phyloP scores from a whole-genome alignment of 2,888 invertebrate species.

The Orthosia incerta region DNA sequence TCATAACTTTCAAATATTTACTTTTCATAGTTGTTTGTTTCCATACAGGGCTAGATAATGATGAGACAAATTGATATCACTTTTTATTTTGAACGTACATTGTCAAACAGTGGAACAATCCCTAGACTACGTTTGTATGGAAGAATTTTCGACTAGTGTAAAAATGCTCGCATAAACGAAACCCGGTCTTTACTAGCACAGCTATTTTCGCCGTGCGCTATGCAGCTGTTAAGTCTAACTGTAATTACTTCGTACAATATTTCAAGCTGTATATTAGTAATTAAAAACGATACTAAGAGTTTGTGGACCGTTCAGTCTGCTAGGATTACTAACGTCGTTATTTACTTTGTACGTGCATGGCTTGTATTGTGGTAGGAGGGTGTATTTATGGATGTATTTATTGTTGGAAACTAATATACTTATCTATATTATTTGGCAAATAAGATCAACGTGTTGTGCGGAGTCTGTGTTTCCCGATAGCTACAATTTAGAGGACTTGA shows the following conservation, averaged over 20 bases:
- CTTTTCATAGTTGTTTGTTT: too few relatives aligned
- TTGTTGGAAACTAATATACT: background rate
- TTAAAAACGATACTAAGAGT: slow-evolving; percentile 37
- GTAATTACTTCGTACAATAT: slow-evolving; percentile 49
- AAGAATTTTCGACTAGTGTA: too few relatives aligned
- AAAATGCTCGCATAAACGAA: slow-evolving; percentile 22
- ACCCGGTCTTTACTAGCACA: slow-evolving; percentile 15
- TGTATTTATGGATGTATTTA: background rate
- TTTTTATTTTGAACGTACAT: too few relatives aligned
- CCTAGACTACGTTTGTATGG: too few relatives aligned
- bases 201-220: slow-evolving; percentile 40
- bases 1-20: too few relatives aligned
- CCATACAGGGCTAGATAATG: too few relatives aligned
- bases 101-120: too few relatives aligned
- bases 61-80: too few relatives aligned
- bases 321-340: slow-evolving; percentile 14
- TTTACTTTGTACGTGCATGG: slow-evolving; percentile 25
- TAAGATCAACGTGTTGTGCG: too few relatives aligned
- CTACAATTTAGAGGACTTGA: too few relatives aligned
- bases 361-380: background rate
- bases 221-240: slow-evolving; percentile 40
- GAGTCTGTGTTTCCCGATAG: too few relatives aligned
- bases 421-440: background rate
- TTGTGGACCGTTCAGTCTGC: slow-evolving; percentile 20
- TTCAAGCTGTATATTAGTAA: slow-evolving; percentile 47